Evolutionary conservation across 2,797 vertebrate genomes (phyloP).

Genomic region (Chloroceryle amazona): DNA sequence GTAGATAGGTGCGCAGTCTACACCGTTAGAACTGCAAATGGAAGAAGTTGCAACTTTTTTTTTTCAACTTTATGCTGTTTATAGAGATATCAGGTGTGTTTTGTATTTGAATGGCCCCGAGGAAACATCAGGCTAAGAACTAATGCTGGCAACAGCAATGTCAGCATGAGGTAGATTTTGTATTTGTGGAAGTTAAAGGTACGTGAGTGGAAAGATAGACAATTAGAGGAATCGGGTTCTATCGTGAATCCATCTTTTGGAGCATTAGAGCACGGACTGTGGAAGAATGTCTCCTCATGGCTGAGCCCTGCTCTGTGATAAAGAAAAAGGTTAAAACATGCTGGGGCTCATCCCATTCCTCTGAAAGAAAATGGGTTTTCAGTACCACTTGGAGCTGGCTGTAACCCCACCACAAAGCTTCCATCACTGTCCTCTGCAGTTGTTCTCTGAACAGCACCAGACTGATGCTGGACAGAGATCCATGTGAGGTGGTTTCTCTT

Average conservation of each 20-base stretch:
- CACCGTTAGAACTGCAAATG: background rate
- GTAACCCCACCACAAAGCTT: background rate
- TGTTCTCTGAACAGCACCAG: background rate
- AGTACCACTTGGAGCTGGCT: background rate
- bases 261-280: background rate
- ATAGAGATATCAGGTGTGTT: background rate
- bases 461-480: background rate
- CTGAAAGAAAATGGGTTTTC: background rate
- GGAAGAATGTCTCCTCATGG: background rate
- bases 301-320: background rate
- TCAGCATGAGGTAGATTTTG: background rate
- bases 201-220: background rate
- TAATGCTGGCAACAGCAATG: background rate
- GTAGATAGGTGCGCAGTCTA: background rate
- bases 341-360: background rate
- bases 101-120: background rate
- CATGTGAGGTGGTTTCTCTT: background rate
- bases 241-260: background rate
- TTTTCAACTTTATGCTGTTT: background rate
- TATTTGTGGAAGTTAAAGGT: background rate
- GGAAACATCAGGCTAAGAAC: background rate
- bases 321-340: background rate
- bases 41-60: background rate
- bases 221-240: background rate
- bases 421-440: background rate